Evolutionary conservation across 2,113 vertebrate genomes (phyloP).

Genomic region (Eclectus roratus): DNA sequence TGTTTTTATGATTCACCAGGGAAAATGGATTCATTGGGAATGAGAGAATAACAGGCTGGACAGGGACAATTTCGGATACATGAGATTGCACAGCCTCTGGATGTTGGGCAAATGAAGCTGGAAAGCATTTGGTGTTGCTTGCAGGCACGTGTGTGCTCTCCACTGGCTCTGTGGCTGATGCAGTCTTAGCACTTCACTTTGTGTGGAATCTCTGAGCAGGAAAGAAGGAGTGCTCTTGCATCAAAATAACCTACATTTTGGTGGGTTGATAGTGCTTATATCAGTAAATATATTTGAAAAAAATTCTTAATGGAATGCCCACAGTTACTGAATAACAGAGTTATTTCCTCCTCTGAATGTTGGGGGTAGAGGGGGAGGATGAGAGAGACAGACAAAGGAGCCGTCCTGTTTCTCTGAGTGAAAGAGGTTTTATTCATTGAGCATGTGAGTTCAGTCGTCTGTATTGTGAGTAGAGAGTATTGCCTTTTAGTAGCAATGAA

Average conservation of each 20-base stretch:
- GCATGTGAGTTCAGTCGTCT: background rate
- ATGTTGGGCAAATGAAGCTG: background rate
- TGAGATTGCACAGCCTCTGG: background rate
- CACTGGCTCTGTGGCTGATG: fast-evolving
- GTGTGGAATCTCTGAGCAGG: background rate
- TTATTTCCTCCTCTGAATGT: background rate
- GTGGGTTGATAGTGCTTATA: background rate
- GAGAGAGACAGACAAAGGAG: background rate
- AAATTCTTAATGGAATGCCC: background rate
- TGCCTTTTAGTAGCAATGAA: background rate
- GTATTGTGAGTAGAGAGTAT: background rate
- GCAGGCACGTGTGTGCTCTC: fast-evolving
- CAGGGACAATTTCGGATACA: background rate
- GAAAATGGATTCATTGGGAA: background rate
- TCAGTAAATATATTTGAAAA: background rate
- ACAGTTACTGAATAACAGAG: background rate
- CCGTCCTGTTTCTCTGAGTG: background rate
- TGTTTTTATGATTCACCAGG: background rate
- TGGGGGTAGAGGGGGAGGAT: background rate
- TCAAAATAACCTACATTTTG: background rate
- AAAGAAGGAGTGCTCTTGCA: background rate
- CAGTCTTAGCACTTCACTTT: background rate
- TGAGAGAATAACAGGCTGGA: background rate
- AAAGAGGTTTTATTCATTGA: background rate
- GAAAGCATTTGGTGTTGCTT: background rate